Percentiles rank a stretch among this genome's conserved stretches.
phyloP scores from a whole-genome alignment of 2,888 invertebrate genomes.

The Parascotia fuliginaria region DNA sequence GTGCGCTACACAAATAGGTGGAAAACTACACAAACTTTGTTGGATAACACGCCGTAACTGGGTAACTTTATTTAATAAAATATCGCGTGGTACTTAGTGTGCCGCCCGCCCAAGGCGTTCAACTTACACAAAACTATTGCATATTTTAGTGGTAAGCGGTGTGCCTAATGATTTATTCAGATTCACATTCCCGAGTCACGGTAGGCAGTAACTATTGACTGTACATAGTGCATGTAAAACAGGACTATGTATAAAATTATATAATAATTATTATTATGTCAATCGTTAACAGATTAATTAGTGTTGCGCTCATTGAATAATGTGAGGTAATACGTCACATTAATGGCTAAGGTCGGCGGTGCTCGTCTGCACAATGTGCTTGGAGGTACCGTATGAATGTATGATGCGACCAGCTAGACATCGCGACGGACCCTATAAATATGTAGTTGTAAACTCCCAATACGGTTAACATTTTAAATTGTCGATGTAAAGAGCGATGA shows the following conservation, averaged over 20 bases:
- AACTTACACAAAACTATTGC: conserved; percentile 83
- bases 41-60: conserved; percentile 63
- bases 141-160: conserved; percentile 80
- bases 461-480: neutral
- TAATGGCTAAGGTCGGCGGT: neutral
- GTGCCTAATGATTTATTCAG: conserved; percentile 80
- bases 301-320: neutral
- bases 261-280: conserved; percentile 7
- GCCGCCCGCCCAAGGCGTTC: conserved; percentile 71
- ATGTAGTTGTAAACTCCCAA: neutral
- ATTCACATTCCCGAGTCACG: conserved; percentile 74
- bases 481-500: neutral
- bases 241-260: conserved; percentile 44
- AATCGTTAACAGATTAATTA: conserved; percentile 4
- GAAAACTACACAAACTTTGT: conserved; percentile 66
- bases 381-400: neutral
- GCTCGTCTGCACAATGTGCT: neutral
- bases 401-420: neutral
- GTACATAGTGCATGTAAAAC: conserved; percentile 74
- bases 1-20: conserved; percentile 62
- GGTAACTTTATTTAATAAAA: conserved; percentile 79
- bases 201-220: conserved; percentile 68
- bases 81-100: conserved; percentile 70
- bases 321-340: too few species aligned
- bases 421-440: neutral